Conservation (phyloP, 2,113 vertebrate species). For the Gymnobelideus leadbeateri region DNA sequence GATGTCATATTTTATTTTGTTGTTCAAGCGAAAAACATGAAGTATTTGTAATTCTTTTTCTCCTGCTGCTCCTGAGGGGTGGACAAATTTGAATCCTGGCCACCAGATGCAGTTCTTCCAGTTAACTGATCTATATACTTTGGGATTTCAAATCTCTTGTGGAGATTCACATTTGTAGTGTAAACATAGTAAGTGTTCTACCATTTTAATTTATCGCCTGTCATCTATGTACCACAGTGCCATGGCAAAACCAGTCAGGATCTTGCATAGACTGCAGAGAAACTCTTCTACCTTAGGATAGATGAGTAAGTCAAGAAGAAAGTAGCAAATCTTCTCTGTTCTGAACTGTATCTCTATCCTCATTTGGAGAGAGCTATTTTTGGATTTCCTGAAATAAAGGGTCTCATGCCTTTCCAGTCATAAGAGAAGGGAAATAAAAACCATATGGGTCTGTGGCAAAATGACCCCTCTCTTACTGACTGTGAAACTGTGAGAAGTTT, state of each 20-base stretch:
- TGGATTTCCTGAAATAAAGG: constrained; percentile 64
- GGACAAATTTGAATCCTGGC: rapidly evolving
- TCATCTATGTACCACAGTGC: constrained; percentile 43
- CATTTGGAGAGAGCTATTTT: constrained; percentile 50
- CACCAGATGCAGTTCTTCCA: constrained; percentile 50
- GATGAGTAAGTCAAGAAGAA: constrained; percentile 51
- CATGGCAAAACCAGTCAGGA: constrained; percentile 44
- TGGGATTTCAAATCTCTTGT: constrained; percentile 69
- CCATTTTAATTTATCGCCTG: constrained; percentile 70
- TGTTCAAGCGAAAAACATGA: constrained; percentile 39
- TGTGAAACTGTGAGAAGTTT: not conserved
- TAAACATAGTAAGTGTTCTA: constrained; percentile 66
- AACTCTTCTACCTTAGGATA: constrained; percentile 33
- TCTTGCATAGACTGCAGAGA: constrained; percentile 51
- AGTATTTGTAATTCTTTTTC: constrained; percentile 17
- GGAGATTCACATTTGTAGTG: constrained; percentile 61
- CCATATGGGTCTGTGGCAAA: not conserved
- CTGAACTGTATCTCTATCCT: constrained; percentile 45
- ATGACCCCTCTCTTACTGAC: not conserved
- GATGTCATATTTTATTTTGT: constrained; percentile 36
- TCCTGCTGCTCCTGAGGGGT: constrained; percentile 45
- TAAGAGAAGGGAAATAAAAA: not conserved
- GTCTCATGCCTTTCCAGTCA: constrained; percentile 66
- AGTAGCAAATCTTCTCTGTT: constrained; percentile 44
- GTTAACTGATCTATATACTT: not conserved